Percentiles rank a stretch among this genome's conserved stretches.
Conservation (phyloP, 1,140 invertebrate species). For the Drosophila littoralis region DNA sequence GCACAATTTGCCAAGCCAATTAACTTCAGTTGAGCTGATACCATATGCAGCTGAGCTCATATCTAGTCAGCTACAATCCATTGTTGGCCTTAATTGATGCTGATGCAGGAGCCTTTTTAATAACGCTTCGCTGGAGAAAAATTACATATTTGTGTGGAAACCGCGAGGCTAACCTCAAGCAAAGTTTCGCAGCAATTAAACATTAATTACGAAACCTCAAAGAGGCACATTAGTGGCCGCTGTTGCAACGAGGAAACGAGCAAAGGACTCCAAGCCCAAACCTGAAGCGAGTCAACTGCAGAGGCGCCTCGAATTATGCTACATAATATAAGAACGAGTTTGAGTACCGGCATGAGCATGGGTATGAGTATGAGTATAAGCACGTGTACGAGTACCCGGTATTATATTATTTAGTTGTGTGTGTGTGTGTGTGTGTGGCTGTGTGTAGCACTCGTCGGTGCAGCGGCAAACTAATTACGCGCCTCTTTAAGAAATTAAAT, state of each 20-base stretch:
- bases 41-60: neutral
- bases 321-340: conserved; percentile 24
- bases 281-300: conserved; percentile 22
- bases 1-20: neutral
- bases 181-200: conserved; percentile 58
- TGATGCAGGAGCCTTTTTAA: conserved; percentile 4
- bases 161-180: conserved; percentile 38
- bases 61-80: neutral
- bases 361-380: conserved; percentile 9
- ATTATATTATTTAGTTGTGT: neutral
- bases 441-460: conserved; percentile 24
- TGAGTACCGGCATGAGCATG: conserved; percentile 1
- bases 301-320: conserved; percentile 45
- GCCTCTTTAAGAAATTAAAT: conserved; percentile 80
- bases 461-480: conserved; percentile 74
- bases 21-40: conserved; percentile 5
- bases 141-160: conserved; percentile 12
- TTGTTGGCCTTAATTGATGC: conserved; percentile 4
- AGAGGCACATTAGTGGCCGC: conserved; percentile 69
- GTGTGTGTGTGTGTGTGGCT: neutral
- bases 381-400: conserved; percentile 1
- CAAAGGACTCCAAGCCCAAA: conserved; percentile 23
- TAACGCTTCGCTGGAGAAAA: conserved; percentile 6
- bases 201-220: conserved; percentile 68
- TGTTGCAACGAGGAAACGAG: conserved; percentile 32